Percentiles rank a stretch among this genome's conserved stretches.
phyloP scores from a whole-genome alignment of 2,888 invertebrate species.

The Ophioninae sp. region DNA sequence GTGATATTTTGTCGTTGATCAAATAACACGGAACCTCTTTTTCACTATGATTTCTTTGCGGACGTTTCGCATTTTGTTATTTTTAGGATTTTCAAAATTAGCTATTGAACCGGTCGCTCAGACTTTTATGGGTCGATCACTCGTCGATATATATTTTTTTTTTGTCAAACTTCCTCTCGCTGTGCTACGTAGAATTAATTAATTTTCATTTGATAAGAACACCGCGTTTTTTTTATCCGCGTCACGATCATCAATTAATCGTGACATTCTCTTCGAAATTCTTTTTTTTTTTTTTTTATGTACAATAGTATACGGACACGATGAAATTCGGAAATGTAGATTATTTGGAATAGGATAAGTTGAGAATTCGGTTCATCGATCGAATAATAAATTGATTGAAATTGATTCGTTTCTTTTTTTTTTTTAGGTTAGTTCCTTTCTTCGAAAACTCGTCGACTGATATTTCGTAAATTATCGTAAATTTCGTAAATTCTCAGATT shows the following conservation, averaged over 20 bases:
- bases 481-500: neutral
- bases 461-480: conserved; percentile 22
- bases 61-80: conserved; percentile 9
- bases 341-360: conserved; percentile 39
- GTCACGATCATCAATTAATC: conserved; percentile 36
- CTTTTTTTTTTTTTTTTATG: conserved; percentile 18
- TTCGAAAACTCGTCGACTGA: conserved; percentile 14
- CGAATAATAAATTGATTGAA: conserved; percentile 5
- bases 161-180: neutral
- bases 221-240: conserved; percentile 16
- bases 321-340: conserved; percentile 47
- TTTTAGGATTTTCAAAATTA: conserved; percentile 7
- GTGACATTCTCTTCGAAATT: conserved; percentile 25
- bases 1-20: too few species aligned
- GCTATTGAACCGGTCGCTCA: conserved; percentile 30
- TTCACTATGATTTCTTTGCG: neutral
- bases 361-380: conserved; percentile 16
- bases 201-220: conserved; percentile 35
- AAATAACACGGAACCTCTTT: neutral
- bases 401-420: neutral
- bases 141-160: neutral
- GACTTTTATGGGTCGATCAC: conserved; percentile 27
- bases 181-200: neutral
- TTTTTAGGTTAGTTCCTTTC: neutral
- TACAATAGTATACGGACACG: conserved; percentile 49